A percentile compares a stretch with the other conserved stretches of the same genome.
Evolutionary conservation across 2,113 vertebrate genomes (phyloP).

Genomic region (Sinocyclocheilus rhinocerous): DNA sequence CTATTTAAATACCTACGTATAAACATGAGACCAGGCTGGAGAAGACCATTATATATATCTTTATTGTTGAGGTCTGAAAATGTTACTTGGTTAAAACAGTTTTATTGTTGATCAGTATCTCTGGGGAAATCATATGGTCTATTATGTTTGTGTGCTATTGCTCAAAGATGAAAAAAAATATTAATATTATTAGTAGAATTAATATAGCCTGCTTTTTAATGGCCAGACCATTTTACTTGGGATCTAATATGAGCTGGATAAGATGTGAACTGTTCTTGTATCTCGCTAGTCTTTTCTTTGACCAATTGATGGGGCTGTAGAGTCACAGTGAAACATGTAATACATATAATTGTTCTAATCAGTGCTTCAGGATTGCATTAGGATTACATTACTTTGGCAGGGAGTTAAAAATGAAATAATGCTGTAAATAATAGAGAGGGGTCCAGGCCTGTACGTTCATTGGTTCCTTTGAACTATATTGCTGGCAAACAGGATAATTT

Average conservation of each 20-base stretch:
- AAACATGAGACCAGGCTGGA: too few relatives aligned
- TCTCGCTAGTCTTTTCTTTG: background rate
- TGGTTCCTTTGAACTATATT: slow-evolving; percentile 14
- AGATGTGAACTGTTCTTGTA: background rate
- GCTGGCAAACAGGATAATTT: slow-evolving; percentile 35
- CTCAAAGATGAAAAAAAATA: background rate
- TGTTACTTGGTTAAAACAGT: background rate
- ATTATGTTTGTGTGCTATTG: background rate
- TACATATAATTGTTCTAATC: slow-evolving; percentile 19
- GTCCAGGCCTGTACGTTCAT: background rate
- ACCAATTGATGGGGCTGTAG: slow-evolving; percentile 36
- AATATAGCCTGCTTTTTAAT: background rate
- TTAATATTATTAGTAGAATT: background rate
- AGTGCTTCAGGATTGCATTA: slow-evolving; percentile 25
- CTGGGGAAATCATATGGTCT: background rate
- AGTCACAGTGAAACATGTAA: slow-evolving; percentile 7
- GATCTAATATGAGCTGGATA: background rate
- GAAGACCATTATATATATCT: background rate
- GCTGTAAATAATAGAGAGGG: background rate
- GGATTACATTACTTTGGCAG: slow-evolving; percentile 26
- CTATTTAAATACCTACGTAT: too few relatives aligned
- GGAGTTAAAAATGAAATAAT: slow-evolving; percentile 20
- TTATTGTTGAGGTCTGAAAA: too few relatives aligned
- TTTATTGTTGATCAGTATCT: background rate
- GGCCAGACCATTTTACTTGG: background rate